Evolutionary conservation across 2,797 vertebrate species (phyloP), one percentile per base, ranked within the genome.

Genomic region (Tokudaia muenninki): DNA sequence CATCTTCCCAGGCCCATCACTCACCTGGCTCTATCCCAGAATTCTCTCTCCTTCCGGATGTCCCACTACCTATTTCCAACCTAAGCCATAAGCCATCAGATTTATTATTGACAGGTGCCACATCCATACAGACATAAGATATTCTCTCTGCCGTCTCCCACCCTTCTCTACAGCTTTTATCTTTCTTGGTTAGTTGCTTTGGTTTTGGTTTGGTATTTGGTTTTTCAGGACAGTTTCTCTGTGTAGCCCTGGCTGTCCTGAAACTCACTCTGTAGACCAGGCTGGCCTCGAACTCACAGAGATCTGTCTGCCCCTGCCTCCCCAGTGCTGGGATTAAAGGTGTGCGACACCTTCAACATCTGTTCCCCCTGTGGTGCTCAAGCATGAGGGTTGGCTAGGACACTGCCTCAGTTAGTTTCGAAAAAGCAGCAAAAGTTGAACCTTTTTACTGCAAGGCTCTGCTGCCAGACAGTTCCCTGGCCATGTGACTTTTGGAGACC

Each of bases 401-500:
- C 17, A 59, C 1, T 1, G n/a, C 59, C 61, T 79, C 67, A 0
- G 1, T 2, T 26, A 34, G 22, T 82, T 82, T 22, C 5, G 29
- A 80, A 91, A 91, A 84, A 41, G 55, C 16, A 59, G 37, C 77
- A 47, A 61, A 75, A 17, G 10, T 55, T 57, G 95, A 83, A 44
- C 41, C 29, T 44, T 72, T 90, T 63, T 0, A 34, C 34, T 1
- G 1, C 37, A 24, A 6, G 22, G 2, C 2, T 37, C 44, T 19
- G 26, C 57, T 47, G 12, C 74, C 34, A 1, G 0, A 17, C 72
- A 2, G 0, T 50, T 80, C 90, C 65, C 41, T 77, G 83, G 52
- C 41, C 31, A 10, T 13, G 52, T 78, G 89, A 52, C 50, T 29
- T 79, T 65, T 41, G 31, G 17, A 67, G 89, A 41, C 59, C 50